Evolutionary conservation across 2,888 invertebrate genomes (phyloP), one percentile per base, ranked within the genome.

Genomic region (Eurois occulta): DNA sequence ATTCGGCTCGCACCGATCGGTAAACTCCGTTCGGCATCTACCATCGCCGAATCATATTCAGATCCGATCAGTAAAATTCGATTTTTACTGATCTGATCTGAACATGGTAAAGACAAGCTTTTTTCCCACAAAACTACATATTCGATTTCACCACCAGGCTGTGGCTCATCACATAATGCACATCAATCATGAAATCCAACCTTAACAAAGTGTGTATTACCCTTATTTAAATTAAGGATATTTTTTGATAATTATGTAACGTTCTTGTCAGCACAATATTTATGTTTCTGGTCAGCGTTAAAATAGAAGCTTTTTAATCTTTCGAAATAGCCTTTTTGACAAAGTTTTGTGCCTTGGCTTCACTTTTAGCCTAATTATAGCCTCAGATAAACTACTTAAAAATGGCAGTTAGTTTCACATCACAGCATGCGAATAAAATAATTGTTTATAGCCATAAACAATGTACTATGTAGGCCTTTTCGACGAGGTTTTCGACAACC

Each of bases 361-460:
- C 0, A 10, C 55, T 52, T 41, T 8, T 73, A 72, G 41, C 18
- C 32, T 58, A 10, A 32, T 4, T n/a, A 38, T 43, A 78, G 78
- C 78, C 78, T 80, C 80, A 55, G 21, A 21, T n/a, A 46, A 7
- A 71, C 35, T 8, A 43, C 21, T 35, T 35, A 64, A 80, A 78
- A 64, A 80, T 71, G 52, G 64, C 78, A 80, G 78, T 64, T 7
- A 38, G 0, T 71, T 43, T 35, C 32, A 78, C 64, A 80, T 41
- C 55, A 78, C 64, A 80, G 32, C 38, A 64, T 46, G 38, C 11
- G 1, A 43, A 52, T 43, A 52, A 18, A 43, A 43, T 24, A 69
- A 28, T 32, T 3, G 2, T 8, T 66, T 43, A 62, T 41, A 62
- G 16, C 7, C 32, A 79, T 24, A 35, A 38, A 62, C 28, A 67